A percentile compares a stretch with the other conserved stretches of the same genome.
Conservation (phyloP, 2,888 invertebrate genomes). For the Monochamus alternatus region DNA sequence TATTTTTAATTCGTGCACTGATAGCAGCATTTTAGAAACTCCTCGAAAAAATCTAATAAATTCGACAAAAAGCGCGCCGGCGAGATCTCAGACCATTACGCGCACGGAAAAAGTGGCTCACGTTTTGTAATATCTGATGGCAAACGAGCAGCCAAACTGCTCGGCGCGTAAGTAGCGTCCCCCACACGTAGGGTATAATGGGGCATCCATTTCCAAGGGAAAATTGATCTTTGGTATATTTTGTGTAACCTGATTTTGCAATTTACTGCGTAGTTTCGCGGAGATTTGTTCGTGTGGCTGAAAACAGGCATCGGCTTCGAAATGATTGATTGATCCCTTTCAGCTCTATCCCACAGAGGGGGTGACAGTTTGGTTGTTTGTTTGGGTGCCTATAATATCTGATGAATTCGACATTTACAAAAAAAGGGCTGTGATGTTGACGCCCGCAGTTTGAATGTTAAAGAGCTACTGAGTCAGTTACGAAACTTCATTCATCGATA, state of each 20-base stretch:
- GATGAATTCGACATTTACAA: conserved; percentile 5
- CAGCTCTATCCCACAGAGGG: background rate
- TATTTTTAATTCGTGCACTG: too few species aligned
- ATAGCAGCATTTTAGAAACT: too few species aligned
- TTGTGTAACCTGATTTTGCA: conserved; percentile 7
- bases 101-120: too few species aligned
- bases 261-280: conserved; percentile 21
- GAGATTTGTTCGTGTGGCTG: conserved; percentile 17
- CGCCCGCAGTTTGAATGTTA: background rate
- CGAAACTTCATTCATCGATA: too few species aligned
- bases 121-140: too few species aligned
- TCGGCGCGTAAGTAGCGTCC: background rate
- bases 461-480: too few species aligned
- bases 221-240: conserved; percentile 5
- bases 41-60: too few species aligned
- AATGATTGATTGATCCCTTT: conserved; percentile 21
- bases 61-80: too few species aligned
- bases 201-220: background rate
- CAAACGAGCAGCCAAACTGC: background rate
- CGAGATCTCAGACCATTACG: too few species aligned
- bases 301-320: background rate
- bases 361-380: conserved; percentile 1
- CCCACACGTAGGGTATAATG: background rate
- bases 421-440: background rate
- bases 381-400: background rate